phyloP scores from a whole-genome alignment of 2,888 invertebrate species.

The Nephrotoma appendiculata region DNA sequence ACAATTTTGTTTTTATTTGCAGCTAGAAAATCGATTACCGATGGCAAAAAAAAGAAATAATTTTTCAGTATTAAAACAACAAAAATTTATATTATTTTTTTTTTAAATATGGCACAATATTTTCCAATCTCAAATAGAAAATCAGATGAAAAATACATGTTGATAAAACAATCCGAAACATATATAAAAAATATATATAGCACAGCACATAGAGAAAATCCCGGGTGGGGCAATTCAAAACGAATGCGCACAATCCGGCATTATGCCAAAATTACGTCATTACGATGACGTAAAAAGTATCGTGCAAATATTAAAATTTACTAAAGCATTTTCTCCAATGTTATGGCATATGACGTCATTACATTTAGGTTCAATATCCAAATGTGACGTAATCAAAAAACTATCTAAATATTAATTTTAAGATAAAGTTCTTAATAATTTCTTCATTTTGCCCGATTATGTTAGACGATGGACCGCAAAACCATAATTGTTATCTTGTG shows the following conservation, averaged over 20 bases:
- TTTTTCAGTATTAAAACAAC: not conserved
- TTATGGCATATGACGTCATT: not conserved
- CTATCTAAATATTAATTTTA: not conserved
- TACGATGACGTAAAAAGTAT: not conserved
- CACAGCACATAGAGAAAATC: not conserved
- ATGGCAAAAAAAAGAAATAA: not conserved
- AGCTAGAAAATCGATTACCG: not conserved
- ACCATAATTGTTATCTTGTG: not conserved
- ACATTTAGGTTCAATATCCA: not conserved
- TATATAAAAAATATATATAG: not conserved
- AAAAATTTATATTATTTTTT: not conserved
- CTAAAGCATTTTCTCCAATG: not conserved
- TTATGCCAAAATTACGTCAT: not conserved
- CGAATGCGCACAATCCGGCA: not conserved
- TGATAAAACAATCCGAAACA: not conserved
- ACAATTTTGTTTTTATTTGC: not conserved
- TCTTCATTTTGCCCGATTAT: not conserved
- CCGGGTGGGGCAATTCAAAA: not conserved
- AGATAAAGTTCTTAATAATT: not conserved
- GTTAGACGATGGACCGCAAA: not conserved
- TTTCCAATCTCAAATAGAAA: not conserved
- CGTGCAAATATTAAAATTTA: not conserved
- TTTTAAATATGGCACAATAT: not conserved
- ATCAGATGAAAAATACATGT: not conserved
- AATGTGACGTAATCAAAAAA: not conserved